phyloP scores from a whole-genome alignment of 1,140 invertebrate genomes.

The Microplitis mediator region DNA sequence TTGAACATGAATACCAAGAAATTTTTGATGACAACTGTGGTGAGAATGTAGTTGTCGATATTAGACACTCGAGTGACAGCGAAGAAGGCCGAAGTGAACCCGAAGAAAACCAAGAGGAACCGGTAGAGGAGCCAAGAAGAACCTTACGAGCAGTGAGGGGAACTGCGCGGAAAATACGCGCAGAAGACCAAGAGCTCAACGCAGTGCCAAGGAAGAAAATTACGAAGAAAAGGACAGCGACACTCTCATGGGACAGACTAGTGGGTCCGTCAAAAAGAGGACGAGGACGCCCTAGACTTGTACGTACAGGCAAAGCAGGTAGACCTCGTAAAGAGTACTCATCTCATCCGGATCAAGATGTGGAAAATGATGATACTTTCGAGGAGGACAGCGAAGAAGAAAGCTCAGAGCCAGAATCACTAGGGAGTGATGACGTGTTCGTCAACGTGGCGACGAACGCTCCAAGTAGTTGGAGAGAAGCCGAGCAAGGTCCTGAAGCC shows the following conservation, averaged over 20 bases:
- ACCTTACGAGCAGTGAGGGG: no score
- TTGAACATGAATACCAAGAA: background rate
- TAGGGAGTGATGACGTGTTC: background rate
- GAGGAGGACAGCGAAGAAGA: background rate
- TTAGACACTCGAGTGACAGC: background rate
- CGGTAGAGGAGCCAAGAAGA: no score
- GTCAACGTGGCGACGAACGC: conserved; percentile 28
- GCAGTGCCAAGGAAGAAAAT: no score
- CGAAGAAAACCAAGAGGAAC: background rate
- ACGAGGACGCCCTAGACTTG: background rate
- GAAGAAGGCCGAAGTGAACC: background rate
- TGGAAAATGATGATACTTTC: background rate
- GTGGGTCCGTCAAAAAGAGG: no score
- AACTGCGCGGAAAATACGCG: no score
- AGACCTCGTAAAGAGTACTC: conserved; percentile 3
- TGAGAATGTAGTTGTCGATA: background rate
- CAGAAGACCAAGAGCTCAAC: no score
- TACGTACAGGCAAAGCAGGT: background rate
- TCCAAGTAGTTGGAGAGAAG: conserved; percentile 47
- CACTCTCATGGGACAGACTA: no score
- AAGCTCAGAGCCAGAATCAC: background rate
- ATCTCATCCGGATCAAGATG: background rate
- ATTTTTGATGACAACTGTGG: background rate
- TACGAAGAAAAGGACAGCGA: no score
- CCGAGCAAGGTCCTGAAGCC: conserved; percentile 37